Evolutionary conservation across 2,888 invertebrate genomes (phyloP), one percentile per base, ranked within the genome.

Genomic region (Autographa gamma): DNA sequence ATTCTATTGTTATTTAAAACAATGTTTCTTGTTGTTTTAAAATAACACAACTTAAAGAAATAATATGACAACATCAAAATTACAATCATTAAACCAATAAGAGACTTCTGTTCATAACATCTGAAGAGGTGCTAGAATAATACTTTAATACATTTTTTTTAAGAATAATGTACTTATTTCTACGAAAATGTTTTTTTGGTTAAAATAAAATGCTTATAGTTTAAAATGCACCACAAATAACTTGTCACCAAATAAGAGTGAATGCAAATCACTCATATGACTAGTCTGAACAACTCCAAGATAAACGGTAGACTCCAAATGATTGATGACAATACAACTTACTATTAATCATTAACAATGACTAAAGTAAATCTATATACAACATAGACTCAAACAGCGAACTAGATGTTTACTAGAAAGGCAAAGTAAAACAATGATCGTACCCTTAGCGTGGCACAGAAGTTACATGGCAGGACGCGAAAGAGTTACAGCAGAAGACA

Each of bases 361-460:
- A 78, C 41, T 69, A 54, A 76, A 67, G 60, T n/a, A 69, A 69
- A 76, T 69, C 64, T 65, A 73, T 73, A 18, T 14, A 73, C 18
- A 69, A 73, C 76, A 25, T 25, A 63, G 8, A 78, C 76, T 69
- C 32, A 71, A 68, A 75, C 69, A 72, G 72, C 52, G 7, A 48
- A n/a, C 48, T 5, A 48, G 48, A 48, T n/a, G 48, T 48, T n/a
- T 6, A 48, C 48, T 48, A n/a, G 7, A n/a, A 48, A n/a, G 7
- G n/a, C 1, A 48, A 48, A 8, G 16, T 38, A 11, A 16, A 14
- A 43, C 43, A 43, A 43, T 43, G 43, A 43, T 48, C n/a, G n/a
- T 7, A 38, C 0, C 34, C 6, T 34, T 0, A 8, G 34, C 34
- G 6, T 0, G 34, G 34, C 34, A 8, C 6, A 34, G 34, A 0